A percentile compares a stretch with the other conserved stretches of the same genome.
phyloP scores from a whole-genome alignment of 2,797 vertebrate genomes.

The Squalus acanthias region DNA sequence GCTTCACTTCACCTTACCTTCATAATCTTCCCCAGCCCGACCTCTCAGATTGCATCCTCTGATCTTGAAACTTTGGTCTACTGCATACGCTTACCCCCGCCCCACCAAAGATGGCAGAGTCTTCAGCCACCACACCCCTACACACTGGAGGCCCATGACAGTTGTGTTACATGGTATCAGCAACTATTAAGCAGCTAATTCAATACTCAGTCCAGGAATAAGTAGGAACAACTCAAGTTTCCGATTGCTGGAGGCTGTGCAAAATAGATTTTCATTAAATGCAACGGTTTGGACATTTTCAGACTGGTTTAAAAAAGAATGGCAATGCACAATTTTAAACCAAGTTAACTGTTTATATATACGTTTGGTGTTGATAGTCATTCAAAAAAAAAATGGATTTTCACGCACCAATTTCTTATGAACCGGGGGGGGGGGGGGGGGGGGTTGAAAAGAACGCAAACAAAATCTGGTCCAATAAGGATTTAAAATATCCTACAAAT shows the following conservation, averaged over 20 bases:
- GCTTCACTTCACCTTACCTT: not conserved
- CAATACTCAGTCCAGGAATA: not conserved
- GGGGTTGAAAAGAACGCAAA: not conserved
- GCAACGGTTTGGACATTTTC: not conserved
- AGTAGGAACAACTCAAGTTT: not conserved
- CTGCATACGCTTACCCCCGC: not conserved
- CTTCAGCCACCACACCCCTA: not conserved
- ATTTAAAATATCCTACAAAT: not conserved
- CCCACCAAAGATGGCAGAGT: not conserved
- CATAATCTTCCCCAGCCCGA: not conserved
- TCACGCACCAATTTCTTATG: not conserved
- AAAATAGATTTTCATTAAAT: not conserved
- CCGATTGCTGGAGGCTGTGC: not conserved
- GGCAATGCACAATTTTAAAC: not conserved
- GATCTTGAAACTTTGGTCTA: not conserved
- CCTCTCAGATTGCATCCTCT: not conserved
- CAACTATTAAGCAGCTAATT: not conserved
- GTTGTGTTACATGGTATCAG: not conserved
- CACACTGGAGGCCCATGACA: not conserved
- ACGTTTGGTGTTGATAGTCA: not conserved
- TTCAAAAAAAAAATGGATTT: not conserved
- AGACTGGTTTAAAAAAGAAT: not conserved
- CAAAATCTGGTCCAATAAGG: not conserved
- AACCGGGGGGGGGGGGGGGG: not conserved
- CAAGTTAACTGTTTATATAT: not conserved